Percentiles rank a stretch among this genome's conserved stretches.
Conservation (phyloP, 2,888 invertebrate genomes). For the Rhabditoides inermis region DNA sequence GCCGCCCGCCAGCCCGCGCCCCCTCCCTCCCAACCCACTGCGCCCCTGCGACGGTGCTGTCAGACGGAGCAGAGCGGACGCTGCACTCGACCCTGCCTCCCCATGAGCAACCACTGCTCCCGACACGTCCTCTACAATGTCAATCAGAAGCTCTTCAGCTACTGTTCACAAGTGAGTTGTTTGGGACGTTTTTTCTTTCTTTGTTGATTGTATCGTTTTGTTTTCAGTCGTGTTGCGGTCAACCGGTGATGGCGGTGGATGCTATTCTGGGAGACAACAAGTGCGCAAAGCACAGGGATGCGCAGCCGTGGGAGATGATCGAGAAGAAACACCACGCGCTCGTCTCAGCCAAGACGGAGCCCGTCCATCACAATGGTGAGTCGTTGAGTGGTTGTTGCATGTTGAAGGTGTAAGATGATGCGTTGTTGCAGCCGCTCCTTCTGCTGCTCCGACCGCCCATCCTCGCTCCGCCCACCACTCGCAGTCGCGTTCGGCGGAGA, state of each 20-base stretch:
- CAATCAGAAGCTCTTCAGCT: slow-evolving; percentile 32
- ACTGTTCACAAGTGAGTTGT: too few relatives aligned
- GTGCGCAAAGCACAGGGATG: slow-evolving; percentile 19
- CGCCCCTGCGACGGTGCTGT: slow-evolving; percentile 9
- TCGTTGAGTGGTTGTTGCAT: too few relatives aligned
- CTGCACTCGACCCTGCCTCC: slow-evolving; percentile 27
- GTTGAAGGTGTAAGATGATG: too few relatives aligned
- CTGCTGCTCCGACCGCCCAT: too few relatives aligned
- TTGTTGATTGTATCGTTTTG: neutral
- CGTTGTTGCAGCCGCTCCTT: too few relatives aligned
- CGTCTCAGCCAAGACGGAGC: too few relatives aligned
- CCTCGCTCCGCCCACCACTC: too few relatives aligned
- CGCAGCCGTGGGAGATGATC: too few relatives aligned
- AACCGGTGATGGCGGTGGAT: slow-evolving; percentile 18
- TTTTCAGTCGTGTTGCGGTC: slow-evolving; percentile 18
- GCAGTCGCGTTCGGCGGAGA: too few relatives aligned
- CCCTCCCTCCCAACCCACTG: neutral
- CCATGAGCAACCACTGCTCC: slow-evolving; percentile 29
- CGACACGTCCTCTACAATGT: slow-evolving; percentile 29
- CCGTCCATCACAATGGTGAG: too few relatives aligned
- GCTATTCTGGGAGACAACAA: slow-evolving; percentile 24
- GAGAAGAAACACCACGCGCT: too few relatives aligned
- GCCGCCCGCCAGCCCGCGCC: neutral
- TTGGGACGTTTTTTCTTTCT: neutral
- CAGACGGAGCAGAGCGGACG: slow-evolving; percentile 7